These are phyloP conservation scores for Nebria brevicollis DNA, from an alignment of 2,888 invertebrate species.

Conservation along the genomic window DNA sequence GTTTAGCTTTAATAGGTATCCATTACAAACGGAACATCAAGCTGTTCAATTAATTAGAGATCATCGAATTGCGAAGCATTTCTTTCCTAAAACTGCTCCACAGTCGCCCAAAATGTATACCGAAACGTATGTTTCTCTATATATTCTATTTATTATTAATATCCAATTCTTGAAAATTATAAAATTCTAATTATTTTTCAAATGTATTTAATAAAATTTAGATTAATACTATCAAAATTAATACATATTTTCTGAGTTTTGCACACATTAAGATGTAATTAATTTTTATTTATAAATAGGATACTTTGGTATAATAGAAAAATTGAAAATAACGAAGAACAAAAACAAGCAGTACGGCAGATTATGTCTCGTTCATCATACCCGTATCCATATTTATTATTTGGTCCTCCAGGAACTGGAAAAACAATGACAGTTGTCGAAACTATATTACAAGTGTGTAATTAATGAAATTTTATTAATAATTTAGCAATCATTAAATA, in stretches of 20 bases:
- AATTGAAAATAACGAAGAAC: conserved; percentile 63
- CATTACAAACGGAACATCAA: conserved; percentile 56
- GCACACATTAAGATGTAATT: too few species aligned
- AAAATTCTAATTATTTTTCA: too few species aligned
- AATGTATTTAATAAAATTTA: too few species aligned
- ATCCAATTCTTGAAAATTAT: neutral
- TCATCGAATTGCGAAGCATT: conserved; percentile 51
- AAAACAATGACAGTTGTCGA: conserved; percentile 80
- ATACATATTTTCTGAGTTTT: conserved; percentile 47
- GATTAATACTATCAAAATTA: conserved; percentile 3
- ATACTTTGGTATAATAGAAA: conserved; percentile 49
- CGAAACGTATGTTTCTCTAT: conserved; percentile 22
- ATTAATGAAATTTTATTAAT: conserved; percentile 29
- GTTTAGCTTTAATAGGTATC: conserved; percentile 56
- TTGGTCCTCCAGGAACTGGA: conserved; percentile 73
- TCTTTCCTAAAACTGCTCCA: conserved; percentile 52
- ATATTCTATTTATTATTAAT: too few species aligned
- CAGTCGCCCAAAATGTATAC: neutral
- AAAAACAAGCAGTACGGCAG: conserved; percentile 64
- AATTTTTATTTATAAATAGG: neutral
- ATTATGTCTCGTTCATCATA: conserved; percentile 64
- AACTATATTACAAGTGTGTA: conserved; percentile 70
- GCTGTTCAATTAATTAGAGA: conserved; percentile 53
- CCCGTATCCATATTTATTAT: conserved; percentile 68
- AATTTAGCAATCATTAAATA: conserved; percentile 13